A percentile compares a stretch with the other conserved stretches of the same genome.
Evolutionary conservation across 2,888 invertebrate species (phyloP).

Genomic region (Hirtodrosophila confusa): DNA sequence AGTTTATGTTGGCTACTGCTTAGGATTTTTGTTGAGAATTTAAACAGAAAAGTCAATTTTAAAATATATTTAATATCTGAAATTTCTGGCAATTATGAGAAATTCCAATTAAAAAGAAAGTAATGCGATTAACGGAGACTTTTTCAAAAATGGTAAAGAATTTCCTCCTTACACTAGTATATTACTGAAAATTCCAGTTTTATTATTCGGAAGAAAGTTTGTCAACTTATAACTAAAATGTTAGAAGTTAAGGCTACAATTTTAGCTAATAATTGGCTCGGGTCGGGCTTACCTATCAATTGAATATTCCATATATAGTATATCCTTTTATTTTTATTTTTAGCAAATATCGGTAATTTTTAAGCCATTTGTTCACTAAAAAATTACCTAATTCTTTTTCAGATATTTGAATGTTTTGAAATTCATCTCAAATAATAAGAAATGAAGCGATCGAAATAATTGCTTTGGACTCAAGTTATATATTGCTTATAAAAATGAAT

Average conservation of each 20-base stretch:
- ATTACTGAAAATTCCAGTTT: too few species aligned
- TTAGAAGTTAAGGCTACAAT: constrained; percentile 8
- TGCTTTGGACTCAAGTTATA: constrained; percentile 18
- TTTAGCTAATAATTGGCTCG: constrained; percentile 54
- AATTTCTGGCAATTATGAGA: constrained; percentile 15
- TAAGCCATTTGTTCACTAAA: not conserved
- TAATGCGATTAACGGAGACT: too few species aligned
- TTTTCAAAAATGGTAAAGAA: too few species aligned
- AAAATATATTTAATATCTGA: constrained; percentile 16
- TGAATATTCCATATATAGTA: constrained; percentile 6
- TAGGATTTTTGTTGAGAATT: constrained; percentile 12
- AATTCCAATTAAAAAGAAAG: constrained; percentile 4
- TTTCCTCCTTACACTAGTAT: too few species aligned
- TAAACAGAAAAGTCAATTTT: constrained; percentile 1
- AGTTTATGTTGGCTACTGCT: constrained; percentile 21
- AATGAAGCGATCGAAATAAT: constrained; percentile 40
- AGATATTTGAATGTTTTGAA: constrained; percentile 9
- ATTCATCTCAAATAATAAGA: constrained; percentile 26
- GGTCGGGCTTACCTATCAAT: constrained; percentile 30
- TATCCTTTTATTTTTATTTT: not conserved
- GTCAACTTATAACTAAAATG: constrained; percentile 7
- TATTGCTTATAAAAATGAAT: constrained; percentile 62
- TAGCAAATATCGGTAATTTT: not conserved
- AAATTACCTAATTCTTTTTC: constrained; percentile 5
- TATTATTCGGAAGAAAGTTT: constrained; percentile 1